phyloP scores from a whole-genome alignment of 2,888 invertebrate genomes.

The Cremastinae sp. region DNA sequence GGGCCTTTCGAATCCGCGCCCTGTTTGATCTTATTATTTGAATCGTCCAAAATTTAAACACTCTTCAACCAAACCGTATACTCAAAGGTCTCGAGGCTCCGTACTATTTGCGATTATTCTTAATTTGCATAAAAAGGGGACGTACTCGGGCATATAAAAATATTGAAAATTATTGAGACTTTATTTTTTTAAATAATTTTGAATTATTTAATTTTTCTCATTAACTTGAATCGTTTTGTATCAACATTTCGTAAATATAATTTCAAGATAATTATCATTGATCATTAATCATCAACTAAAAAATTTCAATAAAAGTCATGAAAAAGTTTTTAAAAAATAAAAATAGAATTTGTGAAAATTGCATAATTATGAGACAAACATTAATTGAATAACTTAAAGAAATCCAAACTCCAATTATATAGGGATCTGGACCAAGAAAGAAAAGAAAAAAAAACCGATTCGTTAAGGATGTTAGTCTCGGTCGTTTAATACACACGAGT shows the following conservation, averaged over 20 bases:
- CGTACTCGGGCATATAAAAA: background rate
- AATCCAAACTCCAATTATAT: conserved; percentile 24
- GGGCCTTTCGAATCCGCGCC: conserved; percentile 69
- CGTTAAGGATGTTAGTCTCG: conserved; percentile 72
- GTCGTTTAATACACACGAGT: conserved; percentile 49
- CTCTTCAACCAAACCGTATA: conserved; percentile 65
- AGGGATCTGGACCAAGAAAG: conserved; percentile 50
- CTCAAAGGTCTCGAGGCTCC: background rate
- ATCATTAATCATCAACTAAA: too few relatives aligned
- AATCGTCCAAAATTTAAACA: conserved; percentile 78
- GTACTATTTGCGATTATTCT: too few relatives aligned
- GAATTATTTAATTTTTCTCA: too few relatives aligned
- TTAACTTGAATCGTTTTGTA: too few relatives aligned
- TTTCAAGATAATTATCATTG: too few relatives aligned
- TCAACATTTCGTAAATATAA: too few relatives aligned
- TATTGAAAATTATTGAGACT: too few relatives aligned
- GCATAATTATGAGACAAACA: background rate
- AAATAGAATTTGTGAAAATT: too few relatives aligned
- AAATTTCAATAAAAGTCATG: too few relatives aligned
- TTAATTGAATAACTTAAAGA: conserved; percentile 7
- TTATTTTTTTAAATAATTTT: too few relatives aligned
- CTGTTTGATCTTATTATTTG: conserved; percentile 79
- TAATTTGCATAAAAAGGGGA: too few relatives aligned
- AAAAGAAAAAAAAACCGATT: conserved; percentile 74
- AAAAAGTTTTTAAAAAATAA: too few relatives aligned